Evolutionary conservation across 37 sponge, comb jelly and placozoan genomes (phyloP), one percentile per base, ranked within the genome.

Genomic region (Hexactinellida sp.): DNA sequence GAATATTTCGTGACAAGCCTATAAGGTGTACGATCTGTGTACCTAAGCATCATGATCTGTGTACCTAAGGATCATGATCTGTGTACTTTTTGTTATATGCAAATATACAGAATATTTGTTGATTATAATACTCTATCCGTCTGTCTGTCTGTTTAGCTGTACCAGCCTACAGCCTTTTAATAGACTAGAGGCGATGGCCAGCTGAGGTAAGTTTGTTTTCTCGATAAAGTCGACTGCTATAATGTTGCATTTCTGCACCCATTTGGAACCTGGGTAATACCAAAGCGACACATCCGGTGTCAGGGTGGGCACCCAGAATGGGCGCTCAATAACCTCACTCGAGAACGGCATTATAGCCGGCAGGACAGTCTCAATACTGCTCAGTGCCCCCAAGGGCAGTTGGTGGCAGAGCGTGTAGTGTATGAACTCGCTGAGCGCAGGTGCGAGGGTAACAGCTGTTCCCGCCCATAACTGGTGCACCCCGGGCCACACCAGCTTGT

Each of bases 171-270:
- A 63, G 34, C 76, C 76, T 28, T 63, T 63, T 1, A 63, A n/a
- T 63, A 63, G 34, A 28, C 76, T 63, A 10, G 76, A 63, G 5
- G 76, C 13, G 34, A 63, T n/a, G 5, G 76, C 76, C 3, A 63
- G 34, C 30, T 63, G 76, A 63, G 76, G 76, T 10, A 63, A 23
- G 34, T 63, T 63, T 7, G 76, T 63, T 63, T 28, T 63, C 76
- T 63, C 76, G 3, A 63, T 63, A 63, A 63, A 63, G 76, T 63
- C 76, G 3, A 63, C 76, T 63, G 76, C 76, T 21, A 63, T 63
- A 25, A 63, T 63, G 76, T 63, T 63, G 5, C 19, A 10, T n/a
- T 63, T 63, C 30, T 32, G 28, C 3, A 23, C 76, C 76, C 76
- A 63, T 21, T n/a, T 63, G 34, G 76, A 63, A 5, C 76, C 76